Conservation (phyloP, 2,888 invertebrate genomes). For the Geotrupes spiniger region DNA sequence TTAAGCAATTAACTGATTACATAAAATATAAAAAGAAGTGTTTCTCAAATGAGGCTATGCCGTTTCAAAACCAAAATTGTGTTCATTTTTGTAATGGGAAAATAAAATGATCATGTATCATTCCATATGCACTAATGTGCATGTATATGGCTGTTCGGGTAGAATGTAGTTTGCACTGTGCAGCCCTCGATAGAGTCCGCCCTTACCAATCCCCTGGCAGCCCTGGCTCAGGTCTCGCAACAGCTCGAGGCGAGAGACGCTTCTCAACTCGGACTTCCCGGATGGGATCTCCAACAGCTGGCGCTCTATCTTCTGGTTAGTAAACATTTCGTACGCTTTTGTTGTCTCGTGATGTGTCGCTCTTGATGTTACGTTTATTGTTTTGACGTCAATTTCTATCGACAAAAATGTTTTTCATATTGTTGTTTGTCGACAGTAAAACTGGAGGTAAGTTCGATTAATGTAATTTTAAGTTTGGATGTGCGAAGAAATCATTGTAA, state of each 20-base stretch:
- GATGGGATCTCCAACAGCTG: slow-evolving; percentile 72
- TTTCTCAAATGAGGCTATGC: too few species aligned
- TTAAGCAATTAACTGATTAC: too few species aligned
- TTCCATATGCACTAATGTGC: slow-evolving; percentile 21
- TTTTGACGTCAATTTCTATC: too few species aligned
- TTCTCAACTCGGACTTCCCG: slow-evolving; percentile 57
- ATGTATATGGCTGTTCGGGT: slow-evolving; percentile 40
- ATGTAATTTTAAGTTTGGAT: not conserved
- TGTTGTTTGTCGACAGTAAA: slow-evolving; percentile 9
- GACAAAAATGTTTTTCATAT: not conserved
- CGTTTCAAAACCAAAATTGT: not conserved
- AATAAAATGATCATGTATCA: slow-evolving; percentile 2
- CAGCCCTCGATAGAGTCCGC: slow-evolving; percentile 46
- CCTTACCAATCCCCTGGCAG: slow-evolving; percentile 50
- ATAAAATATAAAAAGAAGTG: too few species aligned
- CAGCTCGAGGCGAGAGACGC: slow-evolving; percentile 49
- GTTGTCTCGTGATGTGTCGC: slow-evolving; percentile 12
- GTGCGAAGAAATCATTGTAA: not conserved
- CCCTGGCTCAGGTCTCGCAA: slow-evolving; percentile 50
- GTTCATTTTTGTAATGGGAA: too few species aligned
- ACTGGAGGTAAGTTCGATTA: slow-evolving; percentile 3
- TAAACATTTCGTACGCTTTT: slow-evolving; percentile 38
- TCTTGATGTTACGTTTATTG: not conserved
- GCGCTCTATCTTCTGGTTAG: slow-evolving; percentile 70
- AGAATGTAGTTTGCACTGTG: slow-evolving; percentile 45